Percentiles rank a stretch among this genome's conserved stretches.
Evolutionary conservation across 2,113 vertebrate genomes (phyloP).

Genomic region (Oceanites oceanicus): DNA sequence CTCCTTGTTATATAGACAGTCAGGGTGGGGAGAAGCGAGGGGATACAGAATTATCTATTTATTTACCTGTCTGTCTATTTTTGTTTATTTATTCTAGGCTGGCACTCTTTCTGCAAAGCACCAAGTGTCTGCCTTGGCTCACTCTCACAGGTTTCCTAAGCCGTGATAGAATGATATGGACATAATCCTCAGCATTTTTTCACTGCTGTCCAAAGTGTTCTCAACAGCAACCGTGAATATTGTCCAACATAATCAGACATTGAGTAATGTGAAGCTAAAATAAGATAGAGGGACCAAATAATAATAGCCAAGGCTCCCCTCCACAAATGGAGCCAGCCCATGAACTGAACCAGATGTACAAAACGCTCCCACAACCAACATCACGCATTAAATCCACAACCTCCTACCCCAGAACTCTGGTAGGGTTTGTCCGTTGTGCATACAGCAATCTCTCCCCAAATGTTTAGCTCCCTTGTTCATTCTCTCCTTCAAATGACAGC

Average conservation of each 20-base stretch:
- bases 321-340: background rate
- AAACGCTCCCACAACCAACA: background rate
- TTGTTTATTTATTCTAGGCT: background rate
- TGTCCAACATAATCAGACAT: constrained; percentile 60
- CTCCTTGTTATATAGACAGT: background rate
- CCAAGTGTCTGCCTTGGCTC: constrained; percentile 1
- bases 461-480: background rate
- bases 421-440: background rate
- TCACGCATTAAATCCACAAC: background rate
- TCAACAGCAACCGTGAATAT: background rate
- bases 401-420: background rate
- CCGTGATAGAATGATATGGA: background rate
- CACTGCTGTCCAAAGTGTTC: constrained; percentile 3
- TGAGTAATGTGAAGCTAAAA: constrained; percentile 56
- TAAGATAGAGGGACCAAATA: background rate
- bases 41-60: background rate
- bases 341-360: background rate
- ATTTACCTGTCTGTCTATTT: background rate
- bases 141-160: background rate
- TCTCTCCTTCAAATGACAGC: background rate
- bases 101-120: background rate
- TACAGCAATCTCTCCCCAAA: background rate
- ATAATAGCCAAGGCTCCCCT: background rate
- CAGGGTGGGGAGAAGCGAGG: background rate
- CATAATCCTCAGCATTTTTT: constrained; percentile 6